Evolutionary conservation across 2,888 invertebrate genomes (phyloP), one percentile per base, ranked within the genome.

Genomic region (Tiliacea citrago): DNA sequence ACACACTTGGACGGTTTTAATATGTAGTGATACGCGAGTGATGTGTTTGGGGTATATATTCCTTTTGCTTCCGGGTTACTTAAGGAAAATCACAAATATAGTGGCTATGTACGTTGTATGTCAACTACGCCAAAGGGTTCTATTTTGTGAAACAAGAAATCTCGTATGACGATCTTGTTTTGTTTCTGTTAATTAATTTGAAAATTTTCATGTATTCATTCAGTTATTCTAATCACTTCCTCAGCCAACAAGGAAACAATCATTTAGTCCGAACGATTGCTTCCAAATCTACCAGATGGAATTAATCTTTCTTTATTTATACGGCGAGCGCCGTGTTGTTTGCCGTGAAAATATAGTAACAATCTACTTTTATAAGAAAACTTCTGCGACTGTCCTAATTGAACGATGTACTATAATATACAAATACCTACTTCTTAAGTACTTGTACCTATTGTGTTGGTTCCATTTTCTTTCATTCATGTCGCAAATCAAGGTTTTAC

Each of bases 191-290:
- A 77, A 79, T 80, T 79, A 70, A 74, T 82, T 80, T 82, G 63
- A 84, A 88, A 72, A 69, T 81, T 73, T 82, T 82, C 75, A 84
- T 77, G 77, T 29, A 80, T 77, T 60, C 75, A 62, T 68, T 83
- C 73, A 72, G 66, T 81, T 75, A 71, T 70, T 73, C 73, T 77
- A 75, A 79, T 82, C 75, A 74, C 77, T 83, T 81, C 67, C 80
- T 72, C 39, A 65, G 77, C 55, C 72, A 80, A 84, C 78, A 81
- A 82, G 77, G 79, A 83, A 87, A 84, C 84, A 89, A 89, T 88
- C 75, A 88, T 86, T 89, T 85, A 86, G 88, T 87, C 61, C 79
- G 70, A 87, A 68, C 82, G 86, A 88, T 89, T 89, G 82, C 86
- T 83, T 67, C 83, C 75, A 77, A 82, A 83, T 82, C 79, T 86